Conservation (phyloP, 1,140 invertebrate species). For the Ostrea denselamellosa region DNA sequence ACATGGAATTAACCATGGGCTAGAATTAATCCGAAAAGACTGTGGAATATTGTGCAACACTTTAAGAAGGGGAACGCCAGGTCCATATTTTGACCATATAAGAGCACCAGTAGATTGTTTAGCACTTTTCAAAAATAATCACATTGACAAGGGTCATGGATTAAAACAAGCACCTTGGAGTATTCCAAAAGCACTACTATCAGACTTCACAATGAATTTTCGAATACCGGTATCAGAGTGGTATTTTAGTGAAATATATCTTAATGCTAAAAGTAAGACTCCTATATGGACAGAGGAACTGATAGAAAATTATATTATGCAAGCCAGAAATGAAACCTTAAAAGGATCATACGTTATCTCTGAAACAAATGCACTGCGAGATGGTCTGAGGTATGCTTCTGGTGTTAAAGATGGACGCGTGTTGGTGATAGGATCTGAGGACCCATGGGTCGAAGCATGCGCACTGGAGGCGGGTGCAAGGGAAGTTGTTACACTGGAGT, state of each 20-base stretch:
- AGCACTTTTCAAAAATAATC: neutral
- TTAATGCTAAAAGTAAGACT: neutral
- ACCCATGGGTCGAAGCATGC: no score
- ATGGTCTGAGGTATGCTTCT: neutral
- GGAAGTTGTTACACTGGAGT: constrained; percentile 10
- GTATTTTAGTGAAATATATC: constrained; percentile 15
- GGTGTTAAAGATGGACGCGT: no score
- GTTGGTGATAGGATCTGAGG: no score
- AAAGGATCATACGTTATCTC: neutral
- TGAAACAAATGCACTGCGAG: neutral
- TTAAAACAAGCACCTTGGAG: neutral
- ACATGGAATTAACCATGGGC: no score
- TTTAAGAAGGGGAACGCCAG: neutral
- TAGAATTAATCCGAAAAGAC: neutral
- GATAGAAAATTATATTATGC: neutral
- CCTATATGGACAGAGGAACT: neutral
- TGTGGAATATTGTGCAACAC: neutral
- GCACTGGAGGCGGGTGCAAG: no score
- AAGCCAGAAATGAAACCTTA: neutral
- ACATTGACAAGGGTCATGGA: neutral
- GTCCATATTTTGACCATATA: neutral
- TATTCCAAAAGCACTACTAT: neutral
- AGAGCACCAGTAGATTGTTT: neutral
- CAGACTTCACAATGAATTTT: constrained; percentile 29
- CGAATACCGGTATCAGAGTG: neutral